Base-by-base conservation (phyloP, 2,888 invertebrate genomes). In the Sacculina carcini region DNA sequence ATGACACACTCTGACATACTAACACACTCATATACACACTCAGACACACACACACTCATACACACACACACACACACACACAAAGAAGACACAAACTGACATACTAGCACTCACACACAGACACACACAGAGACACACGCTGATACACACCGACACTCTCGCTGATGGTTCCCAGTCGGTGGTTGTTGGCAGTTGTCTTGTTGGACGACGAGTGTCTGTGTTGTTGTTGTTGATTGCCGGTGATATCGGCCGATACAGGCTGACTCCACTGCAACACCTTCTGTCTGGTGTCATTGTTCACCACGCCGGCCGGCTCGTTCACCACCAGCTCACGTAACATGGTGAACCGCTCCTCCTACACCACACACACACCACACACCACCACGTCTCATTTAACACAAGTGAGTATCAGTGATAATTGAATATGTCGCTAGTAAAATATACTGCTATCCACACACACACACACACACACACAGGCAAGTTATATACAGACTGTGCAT, bases 261-360 rank as follows among this genome's bases (percentile, higher is more conserved):
- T 42, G 42, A 6, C 42, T 42, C 42, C 24, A 28, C 26, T 26
- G 42, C 26, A 42, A 28, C 24, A 86, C 68, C 63, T 81, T 81
- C 62, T 84, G 81, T 51, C 80, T 73, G 0, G 81, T 82, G 61
- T 81, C 79, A 61, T 81, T 78, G 59, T 82, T 79, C n/a, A n/a
- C n/a, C 14, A 84, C 65, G 59, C 77, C 75, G 36, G 73, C 73
- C 23, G 74, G 70, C 58, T 75, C 74, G 58, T 80, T 78, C 57
- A 76, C 75, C 9, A 85, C 66, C 2, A 84, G 66, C 60, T 84
- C 80, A 19, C 79, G 72, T 0, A 80, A 79, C 61, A 78, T 69
- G 52, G 72, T 69, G 51, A 86, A 71, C 61, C 83, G 78, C 59
- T 74, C 73, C 61, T 79, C 42, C 42, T 42, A 28, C 3, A 2